These are phyloP conservation scores for Cryptomyrus ogoouensis DNA, from an alignment of 2,113 vertebrate genomes.

Conservation along the genomic window DNA sequence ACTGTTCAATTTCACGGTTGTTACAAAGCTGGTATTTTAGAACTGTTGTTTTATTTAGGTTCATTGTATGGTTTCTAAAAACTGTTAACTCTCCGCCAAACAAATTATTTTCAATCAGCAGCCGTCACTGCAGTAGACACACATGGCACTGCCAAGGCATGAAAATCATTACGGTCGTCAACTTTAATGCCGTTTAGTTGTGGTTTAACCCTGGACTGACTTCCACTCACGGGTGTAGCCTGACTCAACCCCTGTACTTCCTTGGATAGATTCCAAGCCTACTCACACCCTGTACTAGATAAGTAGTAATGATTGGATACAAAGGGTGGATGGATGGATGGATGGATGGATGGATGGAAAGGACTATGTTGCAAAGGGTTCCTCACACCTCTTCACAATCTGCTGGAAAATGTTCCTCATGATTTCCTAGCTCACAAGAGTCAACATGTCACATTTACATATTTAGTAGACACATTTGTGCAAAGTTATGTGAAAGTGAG, in stretches of 20 bases:
- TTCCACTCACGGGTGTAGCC: not conserved
- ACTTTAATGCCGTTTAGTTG: not conserved
- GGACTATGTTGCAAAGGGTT: not conserved
- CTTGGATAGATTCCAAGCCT: not conserved
- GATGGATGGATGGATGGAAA: not conserved
- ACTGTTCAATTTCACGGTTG: not conserved
- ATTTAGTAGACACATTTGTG: too few species aligned
- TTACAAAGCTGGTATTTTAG: not conserved
- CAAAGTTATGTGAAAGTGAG: not conserved
- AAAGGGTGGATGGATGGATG: not conserved
- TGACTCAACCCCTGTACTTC: not conserved
- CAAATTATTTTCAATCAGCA: not conserved
- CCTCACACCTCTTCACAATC: not conserved
- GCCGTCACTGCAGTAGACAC: not conserved
- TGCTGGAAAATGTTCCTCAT: not conserved
- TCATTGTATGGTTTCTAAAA: not conserved
- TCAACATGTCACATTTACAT: not conserved
- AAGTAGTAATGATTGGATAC: not conserved
- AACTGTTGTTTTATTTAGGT: not conserved
- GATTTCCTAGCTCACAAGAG: not conserved
- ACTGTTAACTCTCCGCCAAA: not conserved
- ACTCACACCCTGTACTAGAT: not conserved
- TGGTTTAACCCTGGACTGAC: not conserved
- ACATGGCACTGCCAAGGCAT: not conserved
- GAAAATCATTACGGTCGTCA: not conserved